These are phyloP conservation scores for Gambusia affinis DNA, from an alignment of 2,113 vertebrate genomes.

Conservation along the genomic window DNA sequence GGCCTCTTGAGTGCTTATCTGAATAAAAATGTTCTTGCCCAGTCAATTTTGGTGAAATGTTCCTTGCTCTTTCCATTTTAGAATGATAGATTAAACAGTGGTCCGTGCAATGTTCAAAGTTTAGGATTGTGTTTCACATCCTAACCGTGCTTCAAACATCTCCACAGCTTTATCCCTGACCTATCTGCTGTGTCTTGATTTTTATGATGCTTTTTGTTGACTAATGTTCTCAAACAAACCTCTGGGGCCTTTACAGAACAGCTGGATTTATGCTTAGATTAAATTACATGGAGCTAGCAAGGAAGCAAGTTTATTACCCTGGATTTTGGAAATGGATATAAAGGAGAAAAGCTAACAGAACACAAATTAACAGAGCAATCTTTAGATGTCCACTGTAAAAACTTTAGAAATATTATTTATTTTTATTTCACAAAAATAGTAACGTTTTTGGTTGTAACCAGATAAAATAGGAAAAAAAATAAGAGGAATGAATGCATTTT, in stretches of 20 bases:
- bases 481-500: background rate
- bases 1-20: no score
- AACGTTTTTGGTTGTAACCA: background rate
- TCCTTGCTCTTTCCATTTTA: no score
- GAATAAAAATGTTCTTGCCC: background rate
- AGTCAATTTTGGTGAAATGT: background rate
- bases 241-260: background rate
- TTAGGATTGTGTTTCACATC: background rate
- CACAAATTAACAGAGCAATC: background rate
- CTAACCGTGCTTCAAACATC: no score
- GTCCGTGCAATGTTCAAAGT: background rate
- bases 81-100: background rate
- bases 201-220: background rate
- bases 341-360: background rate
- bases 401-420: background rate
- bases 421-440: no score
- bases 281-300: background rate
- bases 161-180: no score
- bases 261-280: background rate
- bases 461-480: background rate
- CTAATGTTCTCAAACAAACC: background rate
- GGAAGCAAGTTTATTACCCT: background rate
- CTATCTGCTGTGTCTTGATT: background rate
- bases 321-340: background rate
- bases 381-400: background rate